Percentiles rank a stretch among this genome's conserved stretches.
Conservation (phyloP, 2,888 invertebrate genomes). For the Metopia argyrocephala region DNA sequence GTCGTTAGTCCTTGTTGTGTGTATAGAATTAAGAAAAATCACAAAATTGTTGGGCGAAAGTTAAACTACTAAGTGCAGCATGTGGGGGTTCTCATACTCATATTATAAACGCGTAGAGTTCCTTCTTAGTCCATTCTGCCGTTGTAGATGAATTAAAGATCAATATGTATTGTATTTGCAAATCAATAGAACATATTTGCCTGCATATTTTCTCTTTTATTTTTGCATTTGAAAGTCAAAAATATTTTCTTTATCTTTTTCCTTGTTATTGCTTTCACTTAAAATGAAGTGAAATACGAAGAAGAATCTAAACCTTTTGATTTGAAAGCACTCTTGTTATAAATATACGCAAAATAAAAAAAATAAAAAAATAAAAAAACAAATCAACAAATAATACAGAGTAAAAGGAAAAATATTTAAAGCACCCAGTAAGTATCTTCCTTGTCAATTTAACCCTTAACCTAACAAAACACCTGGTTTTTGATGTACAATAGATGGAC, state of each 20-base stretch:
- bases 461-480: too few relatives aligned
- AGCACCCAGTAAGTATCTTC: conserved; percentile 11
- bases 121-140: neutral
- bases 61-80: too few relatives aligned
- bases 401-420: neutral
- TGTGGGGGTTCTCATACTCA: too few relatives aligned
- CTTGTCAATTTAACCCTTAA: conserved; percentile 23
- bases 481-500: too few relatives aligned
- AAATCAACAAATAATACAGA: neutral
- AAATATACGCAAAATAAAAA: neutral
- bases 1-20: too few relatives aligned
- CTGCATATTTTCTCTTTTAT: conserved; percentile 8
- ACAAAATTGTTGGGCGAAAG: too few relatives aligned
- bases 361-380: neutral
- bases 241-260: conserved; percentile 45
- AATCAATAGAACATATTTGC: conserved; percentile 13
- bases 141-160: neutral
- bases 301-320: conserved; percentile 32
- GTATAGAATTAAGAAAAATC: too few relatives aligned
- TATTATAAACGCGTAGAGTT: too few relatives aligned
- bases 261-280: conserved; percentile 52
- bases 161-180: neutral
- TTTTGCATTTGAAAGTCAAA: conserved; percentile 34
- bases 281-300: conserved; percentile 17
- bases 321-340: neutral